Conservation (phyloP, 1,140 invertebrate genomes). For the Chrysomallon squamiferum region DNA sequence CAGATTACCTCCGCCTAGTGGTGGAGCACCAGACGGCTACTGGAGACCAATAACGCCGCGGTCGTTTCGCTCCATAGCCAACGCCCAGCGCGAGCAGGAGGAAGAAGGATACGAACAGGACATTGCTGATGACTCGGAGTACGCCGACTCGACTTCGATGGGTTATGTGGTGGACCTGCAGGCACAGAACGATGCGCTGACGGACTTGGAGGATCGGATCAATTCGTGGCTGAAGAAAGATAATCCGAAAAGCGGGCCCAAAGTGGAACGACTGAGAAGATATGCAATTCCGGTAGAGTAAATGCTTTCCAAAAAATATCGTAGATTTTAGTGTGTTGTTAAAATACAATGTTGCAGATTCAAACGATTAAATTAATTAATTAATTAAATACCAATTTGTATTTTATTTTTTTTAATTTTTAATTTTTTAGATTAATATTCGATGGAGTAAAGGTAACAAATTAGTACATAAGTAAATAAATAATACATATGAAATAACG, state of each 20-base stretch:
- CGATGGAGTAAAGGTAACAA: not conserved
- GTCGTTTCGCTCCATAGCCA: constrained; percentile 25
- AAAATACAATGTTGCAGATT: not conserved
- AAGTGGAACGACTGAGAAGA: constrained; percentile 38
- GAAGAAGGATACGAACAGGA: constrained; percentile 3
- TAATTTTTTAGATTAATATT: not conserved
- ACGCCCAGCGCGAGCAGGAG: constrained; percentile 6
- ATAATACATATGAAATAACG: not conserved
- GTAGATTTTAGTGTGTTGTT: too few species aligned
- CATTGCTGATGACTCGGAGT: constrained; percentile 5
- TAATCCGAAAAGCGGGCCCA: constrained; percentile 33
- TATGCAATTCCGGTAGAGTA: constrained; percentile 37
- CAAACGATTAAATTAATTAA: not conserved
- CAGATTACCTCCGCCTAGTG: not conserved
- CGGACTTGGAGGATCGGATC: constrained; percentile 37
- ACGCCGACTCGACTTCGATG: constrained; percentile 8
- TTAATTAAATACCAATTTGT: not conserved
- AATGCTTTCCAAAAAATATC: too few species aligned
- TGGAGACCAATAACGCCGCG: not conserved
- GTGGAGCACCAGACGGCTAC: not conserved
- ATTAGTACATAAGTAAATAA: not conserved
- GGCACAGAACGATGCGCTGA: constrained; percentile 26
- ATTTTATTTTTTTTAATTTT: not conserved
- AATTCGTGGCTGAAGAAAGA: constrained; percentile 37
- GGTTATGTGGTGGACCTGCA: constrained; percentile 13